Conservation (phyloP, 2,113 vertebrate species). For the Nettapus auritus region DNA sequence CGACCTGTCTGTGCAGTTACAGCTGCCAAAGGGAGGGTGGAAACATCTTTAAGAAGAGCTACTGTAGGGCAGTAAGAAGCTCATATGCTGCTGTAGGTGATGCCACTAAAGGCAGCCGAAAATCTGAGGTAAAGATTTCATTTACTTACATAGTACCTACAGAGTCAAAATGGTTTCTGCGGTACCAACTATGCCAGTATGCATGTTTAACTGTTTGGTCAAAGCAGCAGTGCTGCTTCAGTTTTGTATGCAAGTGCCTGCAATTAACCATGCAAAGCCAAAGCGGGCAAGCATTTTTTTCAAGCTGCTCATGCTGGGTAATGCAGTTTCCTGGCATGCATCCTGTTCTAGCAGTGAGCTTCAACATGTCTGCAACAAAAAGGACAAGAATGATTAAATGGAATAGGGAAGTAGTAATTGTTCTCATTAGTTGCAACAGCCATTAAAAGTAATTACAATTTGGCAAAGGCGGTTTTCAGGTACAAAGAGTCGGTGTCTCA, state of each 20-base stretch:
- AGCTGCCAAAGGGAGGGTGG: neutral
- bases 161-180: neutral
- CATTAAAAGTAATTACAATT: constrained; percentile 70
- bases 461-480: constrained; percentile 56
- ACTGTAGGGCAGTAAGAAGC: accelerated
- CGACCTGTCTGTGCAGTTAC: accelerated
- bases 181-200: neutral
- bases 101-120: neutral
- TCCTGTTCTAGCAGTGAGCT: neutral
- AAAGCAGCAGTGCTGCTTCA: neutral
- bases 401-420: constrained; percentile 35
- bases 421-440: constrained; percentile 53
- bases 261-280: neutral
- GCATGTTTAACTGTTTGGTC: neutral
- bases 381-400: constrained; percentile 13
- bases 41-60: neutral
- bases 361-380: neutral
- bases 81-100: neutral
- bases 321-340: neutral
- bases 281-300: neutral
- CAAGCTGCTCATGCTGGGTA: neutral
- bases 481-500: constrained; percentile 62
- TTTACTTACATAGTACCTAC: accelerated
- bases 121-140: neutral
- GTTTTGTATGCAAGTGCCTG: neutral